Percentiles rank a stretch among this genome's conserved stretches.
Evolutionary conservation across 2,113 vertebrate genomes (phyloP).

Genomic region (Copsychus sechellarum): DNA sequence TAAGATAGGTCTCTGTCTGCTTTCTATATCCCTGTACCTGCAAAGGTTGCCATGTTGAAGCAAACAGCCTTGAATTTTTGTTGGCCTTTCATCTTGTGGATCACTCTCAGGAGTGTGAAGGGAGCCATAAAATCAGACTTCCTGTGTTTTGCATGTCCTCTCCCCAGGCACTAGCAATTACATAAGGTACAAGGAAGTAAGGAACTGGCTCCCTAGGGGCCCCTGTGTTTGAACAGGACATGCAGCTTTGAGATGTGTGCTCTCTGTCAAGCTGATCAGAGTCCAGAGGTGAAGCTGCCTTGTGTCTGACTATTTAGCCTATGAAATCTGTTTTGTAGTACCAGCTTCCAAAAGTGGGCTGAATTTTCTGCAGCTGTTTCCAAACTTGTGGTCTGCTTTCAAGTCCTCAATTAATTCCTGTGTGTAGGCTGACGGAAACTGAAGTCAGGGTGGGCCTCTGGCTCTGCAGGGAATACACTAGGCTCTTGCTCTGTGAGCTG

Average conservation of each 20-base stretch:
- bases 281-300: background rate
- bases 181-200: background rate
- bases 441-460: slow-evolving; percentile 69
- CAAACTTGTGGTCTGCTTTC: slow-evolving; percentile 70
- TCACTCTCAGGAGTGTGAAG: background rate
- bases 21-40: background rate
- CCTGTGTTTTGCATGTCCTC: background rate
- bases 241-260: background rate
- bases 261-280: background rate
- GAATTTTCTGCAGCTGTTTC: slow-evolving; percentile 72
- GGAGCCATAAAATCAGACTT: background rate
- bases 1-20: background rate
- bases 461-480: slow-evolving; percentile 62
- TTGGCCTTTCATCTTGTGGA: background rate
- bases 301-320: slow-evolving; percentile 20
- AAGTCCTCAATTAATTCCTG: slow-evolving; percentile 69
- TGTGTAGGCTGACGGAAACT: slow-evolving; percentile 67
- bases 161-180: background rate
- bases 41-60: background rate
- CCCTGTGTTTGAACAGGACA: background rate
- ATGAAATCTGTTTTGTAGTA: slow-evolving; percentile 40
- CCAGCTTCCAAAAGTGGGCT: slow-evolving; percentile 44
- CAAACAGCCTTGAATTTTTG: background rate
- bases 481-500: slow-evolving; percentile 67
- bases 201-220: background rate